phyloP scores from a whole-genome alignment of 2,797 vertebrate species.

The Sebastes cheni region DNA sequence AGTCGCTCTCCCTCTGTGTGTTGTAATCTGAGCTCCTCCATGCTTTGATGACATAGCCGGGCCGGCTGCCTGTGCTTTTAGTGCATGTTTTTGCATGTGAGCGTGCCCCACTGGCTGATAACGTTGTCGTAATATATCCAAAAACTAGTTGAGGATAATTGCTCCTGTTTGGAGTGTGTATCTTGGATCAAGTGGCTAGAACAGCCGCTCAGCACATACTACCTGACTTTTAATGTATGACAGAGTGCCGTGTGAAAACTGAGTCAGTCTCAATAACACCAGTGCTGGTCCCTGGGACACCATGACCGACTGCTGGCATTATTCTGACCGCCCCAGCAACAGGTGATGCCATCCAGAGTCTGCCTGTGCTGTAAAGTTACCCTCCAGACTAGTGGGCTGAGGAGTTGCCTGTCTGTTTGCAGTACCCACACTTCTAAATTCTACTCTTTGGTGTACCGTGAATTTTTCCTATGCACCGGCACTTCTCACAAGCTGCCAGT shows the following conservation, averaged over 20 bases:
- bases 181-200: not conserved
- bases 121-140: not conserved
- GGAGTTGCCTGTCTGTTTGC: not conserved
- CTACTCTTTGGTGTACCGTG: too few species aligned
- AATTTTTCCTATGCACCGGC: too few species aligned
- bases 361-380: not conserved
- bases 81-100: not conserved
- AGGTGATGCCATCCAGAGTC: conserved; percentile 43
- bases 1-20: not conserved
- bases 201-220: conserved; percentile 4
- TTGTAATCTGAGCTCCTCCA: not conserved
- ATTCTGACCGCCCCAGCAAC: conserved; percentile 78
- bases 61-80: not conserved
- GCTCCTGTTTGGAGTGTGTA: not conserved
- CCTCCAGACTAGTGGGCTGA: not conserved
- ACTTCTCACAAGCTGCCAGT: too few species aligned
- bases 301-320: conserved; percentile 82
- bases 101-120: not conserved
- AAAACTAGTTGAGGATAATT: too few species aligned
- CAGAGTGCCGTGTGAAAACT: conserved; percentile 39
- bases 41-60: not conserved
- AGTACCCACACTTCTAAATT: too few species aligned
- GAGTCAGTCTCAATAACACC: conserved; percentile 81
- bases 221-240: conserved; percentile 15
- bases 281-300: conserved; percentile 77